Evolutionary conservation across 2,113 vertebrate species (phyloP).

Genomic region (Thermophis baileyi): DNA sequence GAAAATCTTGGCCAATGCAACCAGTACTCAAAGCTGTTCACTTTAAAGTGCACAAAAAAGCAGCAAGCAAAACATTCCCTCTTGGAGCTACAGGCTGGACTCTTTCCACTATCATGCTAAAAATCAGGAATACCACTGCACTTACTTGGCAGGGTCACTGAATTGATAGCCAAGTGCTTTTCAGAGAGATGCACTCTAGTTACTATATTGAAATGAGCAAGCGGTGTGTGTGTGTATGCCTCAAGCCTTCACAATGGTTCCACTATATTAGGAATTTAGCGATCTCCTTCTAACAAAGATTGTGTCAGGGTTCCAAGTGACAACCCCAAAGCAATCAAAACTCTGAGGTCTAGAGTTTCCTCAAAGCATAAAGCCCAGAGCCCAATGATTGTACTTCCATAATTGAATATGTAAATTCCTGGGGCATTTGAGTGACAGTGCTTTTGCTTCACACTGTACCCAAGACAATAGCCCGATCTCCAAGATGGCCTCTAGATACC

Average conservation of each 20-base stretch:
- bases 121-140: not conserved
- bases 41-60: not conserved
- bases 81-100: not conserved
- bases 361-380: not conserved
- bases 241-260: not conserved
- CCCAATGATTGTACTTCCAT: not conserved
- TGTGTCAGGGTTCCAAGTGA: no score
- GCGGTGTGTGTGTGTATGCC: no score
- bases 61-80: not conserved
- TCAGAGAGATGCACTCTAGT: not conserved
- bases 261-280: not conserved
- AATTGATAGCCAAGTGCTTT: not conserved
- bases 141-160: not conserved
- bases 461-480: conserved; percentile 20
- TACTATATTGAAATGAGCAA: not conserved
- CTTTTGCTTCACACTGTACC: conserved; percentile 19
- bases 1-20: not conserved
- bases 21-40: not conserved
- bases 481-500: conserved; percentile 17
- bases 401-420: conserved; percentile 18
- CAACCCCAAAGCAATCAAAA: no score
- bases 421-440: not conserved
- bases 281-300: not conserved
- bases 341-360: no score
- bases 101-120: not conserved